phyloP scores from a whole-genome alignment of 1,140 invertebrate species.

The Pseudomyrmex flavicornis region DNA sequence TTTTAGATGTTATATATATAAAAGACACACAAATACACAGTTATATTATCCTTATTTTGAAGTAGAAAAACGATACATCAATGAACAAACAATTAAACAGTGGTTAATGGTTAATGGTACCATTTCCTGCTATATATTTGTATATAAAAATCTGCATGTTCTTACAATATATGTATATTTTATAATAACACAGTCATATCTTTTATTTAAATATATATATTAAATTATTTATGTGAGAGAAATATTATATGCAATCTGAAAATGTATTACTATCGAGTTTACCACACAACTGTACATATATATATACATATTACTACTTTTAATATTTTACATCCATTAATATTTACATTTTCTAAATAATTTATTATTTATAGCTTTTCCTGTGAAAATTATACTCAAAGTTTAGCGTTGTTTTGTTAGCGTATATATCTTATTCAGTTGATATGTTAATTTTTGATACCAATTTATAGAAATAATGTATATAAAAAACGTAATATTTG shows the following conservation, averaged over 20 bases:
- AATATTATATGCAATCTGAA: not conserved
- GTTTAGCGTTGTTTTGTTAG: conserved; percentile 9
- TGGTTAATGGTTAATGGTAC: conserved; percentile 13
- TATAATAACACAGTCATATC: too few relatives aligned
- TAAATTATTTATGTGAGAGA: conserved; percentile 1
- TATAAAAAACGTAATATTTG: conserved; percentile 35
- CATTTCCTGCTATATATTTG: not conserved
- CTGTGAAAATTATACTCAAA: conserved; percentile 52
- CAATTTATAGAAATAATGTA: conserved; percentile 42
- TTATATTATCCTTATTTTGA: conserved; percentile 12
- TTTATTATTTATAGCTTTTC: conserved; percentile 30
- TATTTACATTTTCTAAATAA: not conserved
- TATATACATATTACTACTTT: not conserved
- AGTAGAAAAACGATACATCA: not conserved
- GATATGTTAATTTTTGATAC: conserved; percentile 51
- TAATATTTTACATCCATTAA: conserved; percentile 41
- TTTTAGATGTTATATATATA: conserved; percentile 15
- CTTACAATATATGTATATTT: not conserved
- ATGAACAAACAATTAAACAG: conserved; percentile 15
- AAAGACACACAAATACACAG: not conserved
- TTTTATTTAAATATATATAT: not conserved
- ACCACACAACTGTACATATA: not conserved
- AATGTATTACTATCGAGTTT: not conserved
- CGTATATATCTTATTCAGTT: not conserved
- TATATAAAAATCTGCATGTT: not conserved